These are phyloP conservation scores for Eptesicus fuscus DNA, from an alignment of 2,113 vertebrate species.

Conservation along the genomic window DNA sequence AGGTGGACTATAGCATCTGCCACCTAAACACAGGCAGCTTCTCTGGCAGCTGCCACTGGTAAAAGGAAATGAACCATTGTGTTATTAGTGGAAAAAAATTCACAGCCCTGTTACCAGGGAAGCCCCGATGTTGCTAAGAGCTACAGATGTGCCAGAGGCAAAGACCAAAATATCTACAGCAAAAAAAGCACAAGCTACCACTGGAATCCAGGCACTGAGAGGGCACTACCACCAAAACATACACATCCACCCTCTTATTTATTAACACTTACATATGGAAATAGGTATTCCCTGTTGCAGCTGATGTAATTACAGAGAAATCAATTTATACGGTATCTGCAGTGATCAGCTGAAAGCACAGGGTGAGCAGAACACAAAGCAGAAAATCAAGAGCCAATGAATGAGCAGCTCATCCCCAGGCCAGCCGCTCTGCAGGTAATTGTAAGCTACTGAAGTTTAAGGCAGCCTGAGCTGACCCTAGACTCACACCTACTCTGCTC, in stretches of 20 bases:
- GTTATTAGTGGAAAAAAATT: slow-evolving; percentile 49
- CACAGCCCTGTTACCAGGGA: slow-evolving; percentile 36
- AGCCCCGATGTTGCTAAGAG: slow-evolving; percentile 60
- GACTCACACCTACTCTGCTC: neutral
- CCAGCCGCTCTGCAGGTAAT: neutral
- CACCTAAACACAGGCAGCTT: slow-evolving; percentile 65
- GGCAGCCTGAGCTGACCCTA: slow-evolving; percentile 43
- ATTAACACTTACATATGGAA: slow-evolving; percentile 54
- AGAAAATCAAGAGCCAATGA: slow-evolving; percentile 39
- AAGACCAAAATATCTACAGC: slow-evolving; percentile 50
- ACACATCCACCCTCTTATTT: slow-evolving; percentile 57
- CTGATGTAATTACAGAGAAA: slow-evolving; percentile 73
- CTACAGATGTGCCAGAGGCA: slow-evolving; percentile 51
- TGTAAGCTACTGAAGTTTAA: neutral
- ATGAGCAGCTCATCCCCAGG: slow-evolving; percentile 16
- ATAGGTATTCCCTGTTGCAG: slow-evolving; percentile 59
- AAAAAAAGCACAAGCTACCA: slow-evolving; percentile 30
- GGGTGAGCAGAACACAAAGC: neutral
- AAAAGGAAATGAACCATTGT: slow-evolving; percentile 50
- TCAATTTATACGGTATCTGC: slow-evolving; percentile 44
- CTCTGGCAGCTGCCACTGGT: slow-evolving; percentile 41
- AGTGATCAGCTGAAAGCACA: slow-evolving; percentile 40
- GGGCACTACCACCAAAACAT: neutral
- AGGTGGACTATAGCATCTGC: slow-evolving; percentile 69
- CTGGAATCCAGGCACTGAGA: slow-evolving; percentile 33